Conservation (phyloP, 2,113 vertebrate genomes). For the Odontophorus gujanensis region DNA sequence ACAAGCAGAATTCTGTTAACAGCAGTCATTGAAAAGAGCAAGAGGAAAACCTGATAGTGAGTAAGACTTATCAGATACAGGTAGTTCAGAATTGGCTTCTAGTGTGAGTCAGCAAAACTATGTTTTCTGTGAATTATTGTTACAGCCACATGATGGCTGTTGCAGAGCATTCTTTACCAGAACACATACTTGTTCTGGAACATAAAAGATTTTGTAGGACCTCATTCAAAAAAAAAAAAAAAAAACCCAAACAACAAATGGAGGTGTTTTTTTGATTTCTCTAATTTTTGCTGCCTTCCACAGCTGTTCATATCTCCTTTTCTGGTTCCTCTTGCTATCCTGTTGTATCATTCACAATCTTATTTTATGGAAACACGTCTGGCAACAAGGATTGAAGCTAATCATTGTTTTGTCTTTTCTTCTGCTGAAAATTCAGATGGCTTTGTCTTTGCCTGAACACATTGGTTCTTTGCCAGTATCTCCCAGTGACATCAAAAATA, state of each 20-base stretch:
- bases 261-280: not conserved
- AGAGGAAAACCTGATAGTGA: not conserved
- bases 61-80: not conserved
- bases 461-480: not conserved
- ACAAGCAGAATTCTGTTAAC: not conserved
- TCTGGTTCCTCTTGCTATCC: not conserved
- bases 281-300: not conserved
- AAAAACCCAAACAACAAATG: not conserved
- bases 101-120: conserved; percentile 10
- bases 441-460: not conserved
- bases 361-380: not conserved
- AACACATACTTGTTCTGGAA: not conserved
- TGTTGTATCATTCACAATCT: not conserved
- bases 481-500: not conserved
- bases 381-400: not conserved
- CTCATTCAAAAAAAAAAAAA: not conserved
- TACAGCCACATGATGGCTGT: not conserved
- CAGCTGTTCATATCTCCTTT: not conserved
- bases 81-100: not conserved
- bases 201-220: not conserved
- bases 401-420: not conserved
- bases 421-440: not conserved
- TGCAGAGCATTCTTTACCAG: not conserved
- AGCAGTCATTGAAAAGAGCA: not conserved
- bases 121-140: not conserved